Base-by-base conservation (phyloP, 2,888 invertebrate genomes). In the Stegana nigrithorax region DNA sequence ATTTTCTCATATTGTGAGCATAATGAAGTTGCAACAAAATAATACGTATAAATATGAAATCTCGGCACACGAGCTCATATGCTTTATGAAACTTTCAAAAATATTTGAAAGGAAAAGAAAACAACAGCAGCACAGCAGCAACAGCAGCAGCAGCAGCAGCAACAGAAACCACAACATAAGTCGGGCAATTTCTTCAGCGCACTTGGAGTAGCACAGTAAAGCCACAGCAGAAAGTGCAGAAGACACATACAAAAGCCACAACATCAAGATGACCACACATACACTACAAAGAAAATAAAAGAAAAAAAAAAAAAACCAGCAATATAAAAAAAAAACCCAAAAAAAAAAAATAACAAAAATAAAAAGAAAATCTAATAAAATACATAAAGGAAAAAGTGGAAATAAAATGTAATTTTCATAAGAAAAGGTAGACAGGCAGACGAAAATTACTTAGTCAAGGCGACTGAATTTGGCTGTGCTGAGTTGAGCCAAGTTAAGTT, bases 331-430 rank as follows among this genome's bases (percentile, higher is more conserved):
- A n/a, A n/a, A n/a, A n/a, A n/a, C n/a, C n/a, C n/a, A n/a, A n/a
- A n/a, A 23, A 45, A 21, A 45, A 45, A 45, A 23, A 19, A 19
- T 23, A 45, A 12, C 3, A 45, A 45, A 12, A 39, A 39, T n/a
- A 8, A 10, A 39, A 10, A 39, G 5, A n/a, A 39, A 39, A 39
- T n/a, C n/a, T n/a, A n/a, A n/a, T 2, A n/a, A 1, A 10, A 39
- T 39, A 2, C 12, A 39, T 17, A 39, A 39, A 39, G 14, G 1
- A 4, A 39, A 39, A 39, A 14, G 25, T n/a, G 39, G 56, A 23
- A 57, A 57, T 57, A 57, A 57, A 57, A 57, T n/a, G 26, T 17
- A 26, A n/a, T 32, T 19, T 36, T 32, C 53, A 53, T 36, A 53
- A 14, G 19, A 29, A 53, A 19, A 45, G 21, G 23, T 23, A 45